Base-by-base conservation (phyloP, 2,888 invertebrate genomes). In the Drosophila ezoana region DNA sequence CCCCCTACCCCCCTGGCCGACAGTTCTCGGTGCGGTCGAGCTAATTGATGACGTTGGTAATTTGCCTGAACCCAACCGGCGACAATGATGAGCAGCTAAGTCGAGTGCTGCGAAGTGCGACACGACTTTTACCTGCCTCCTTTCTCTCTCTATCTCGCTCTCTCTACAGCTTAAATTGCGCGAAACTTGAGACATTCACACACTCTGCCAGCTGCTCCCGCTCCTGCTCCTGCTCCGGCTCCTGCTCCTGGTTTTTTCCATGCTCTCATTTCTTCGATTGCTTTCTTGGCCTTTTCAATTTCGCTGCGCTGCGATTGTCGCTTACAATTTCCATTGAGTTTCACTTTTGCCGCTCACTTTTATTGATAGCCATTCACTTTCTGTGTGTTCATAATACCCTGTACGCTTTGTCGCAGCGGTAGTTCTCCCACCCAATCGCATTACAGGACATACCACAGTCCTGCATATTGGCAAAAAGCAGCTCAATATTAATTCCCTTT, bases 41-140 rank as follows among this genome's bases (percentile, higher is more conserved):
- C 67, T 85, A 87, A 82, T 79, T 87, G 81, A 87, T 87, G 81
- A 75, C 69, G 52, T 58, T 71, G 65, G 78, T 87, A 87, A 81
- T 87, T 84, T 87, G 84, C 66, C 58, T 18, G 20, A 33, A 33
- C 16, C 61, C 47, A 23, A 16, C 48, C 62, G 38, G 44, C 44
- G 33, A 33, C 58, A 72, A 61, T 51, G 66, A 62, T 37, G n/a
- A 60, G 59, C n/a, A n/a, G n/a, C n/a, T n/a, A n/a, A n/a, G n/a
- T n/a, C n/a, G n/a, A n/a, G n/a, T n/a, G n/a, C 20, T 14, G 16
- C 8, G 20, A 14, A n/a, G 10, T 18, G 49, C n/a, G n/a, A 47
- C 47, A 48, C n/a, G 44, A 4, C 35, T 13, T 11, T 16, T 9
- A 18, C 11, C 35, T 14, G n/a, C n/a, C 8, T 4, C 11, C 18